Percentiles rank a stretch among this genome's conserved stretches.
Conservation (phyloP, 1,140 invertebrate species). For the Oedothorax gibbosus region DNA sequence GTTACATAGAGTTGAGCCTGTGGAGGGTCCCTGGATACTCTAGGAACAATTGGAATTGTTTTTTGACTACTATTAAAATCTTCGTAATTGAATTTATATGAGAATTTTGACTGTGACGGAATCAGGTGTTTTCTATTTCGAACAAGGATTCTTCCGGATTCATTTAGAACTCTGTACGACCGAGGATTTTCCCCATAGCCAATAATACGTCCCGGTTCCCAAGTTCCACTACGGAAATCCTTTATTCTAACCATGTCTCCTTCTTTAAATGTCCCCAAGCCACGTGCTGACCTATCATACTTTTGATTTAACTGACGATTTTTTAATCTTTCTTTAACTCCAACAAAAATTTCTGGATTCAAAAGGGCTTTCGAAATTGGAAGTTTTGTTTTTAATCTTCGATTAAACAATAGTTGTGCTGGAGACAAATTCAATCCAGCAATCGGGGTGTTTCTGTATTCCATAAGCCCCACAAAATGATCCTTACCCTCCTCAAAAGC, state of each 20-base stretch:
- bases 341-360: neutral
- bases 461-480: conserved; percentile 39
- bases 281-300: conserved; percentile 4
- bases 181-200: conserved; percentile 1
- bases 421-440: conserved; percentile 25
- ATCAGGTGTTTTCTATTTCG: no score
- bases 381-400: conserved; percentile 42
- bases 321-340: neutral
- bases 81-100: no score
- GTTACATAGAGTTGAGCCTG: no score
- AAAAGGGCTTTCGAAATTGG: conserved; percentile 16
- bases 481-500: conserved; percentile 12
- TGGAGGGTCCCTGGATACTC: no score
- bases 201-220: conserved; percentile 27
- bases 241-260: conserved; percentile 19
- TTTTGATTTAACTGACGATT: conserved; percentile 3
- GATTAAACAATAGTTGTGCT: conserved; percentile 38
- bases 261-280: neutral
- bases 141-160: conserved; percentile 3
- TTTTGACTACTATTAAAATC: no score
- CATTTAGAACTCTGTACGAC: conserved; percentile 18
- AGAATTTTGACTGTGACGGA: no score
- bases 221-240: conserved; percentile 13
- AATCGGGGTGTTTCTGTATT: conserved; percentile 46
- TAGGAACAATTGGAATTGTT: no score